These are phyloP conservation scores for Pelochelys cantorii DNA, from an alignment of 2,797 vertebrate species.

Conservation along the genomic window DNA sequence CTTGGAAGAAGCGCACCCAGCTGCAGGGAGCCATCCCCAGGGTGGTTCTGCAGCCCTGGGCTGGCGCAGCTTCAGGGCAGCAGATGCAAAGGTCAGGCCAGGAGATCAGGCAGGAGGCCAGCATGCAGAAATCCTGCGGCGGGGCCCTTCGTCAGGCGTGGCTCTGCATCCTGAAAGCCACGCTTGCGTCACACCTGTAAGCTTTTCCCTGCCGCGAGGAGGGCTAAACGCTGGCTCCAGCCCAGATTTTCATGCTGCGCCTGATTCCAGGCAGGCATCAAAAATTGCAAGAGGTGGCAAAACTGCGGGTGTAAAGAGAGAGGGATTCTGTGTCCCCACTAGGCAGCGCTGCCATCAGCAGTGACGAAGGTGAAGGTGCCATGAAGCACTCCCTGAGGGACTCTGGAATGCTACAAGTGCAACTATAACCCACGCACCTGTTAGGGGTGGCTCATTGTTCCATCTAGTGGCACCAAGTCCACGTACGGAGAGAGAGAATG, in stretches of 20 bases:
- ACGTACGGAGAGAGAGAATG: too few relatives aligned
- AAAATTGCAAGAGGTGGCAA: accelerated
- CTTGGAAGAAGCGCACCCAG: too few relatives aligned
- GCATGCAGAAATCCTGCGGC: not conserved
- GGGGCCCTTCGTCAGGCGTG: not conserved
- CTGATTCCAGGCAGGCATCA: not conserved
- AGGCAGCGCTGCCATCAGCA: not conserved
- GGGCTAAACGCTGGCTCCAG: not conserved
- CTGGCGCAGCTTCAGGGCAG: not conserved
- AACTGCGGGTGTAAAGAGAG: not conserved
- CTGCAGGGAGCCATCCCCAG: not conserved
- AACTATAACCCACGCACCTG: not conserved
- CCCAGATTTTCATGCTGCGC: not conserved
- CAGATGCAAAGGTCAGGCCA: not conserved
- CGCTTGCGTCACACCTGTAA: not conserved
- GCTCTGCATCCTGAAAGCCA: too few relatives aligned
- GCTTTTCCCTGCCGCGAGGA: not conserved
- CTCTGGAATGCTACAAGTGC: not conserved
- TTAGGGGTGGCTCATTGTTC: too few relatives aligned
- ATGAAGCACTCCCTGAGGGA: not conserved
- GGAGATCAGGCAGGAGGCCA: not conserved
- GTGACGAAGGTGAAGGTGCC: not conserved
- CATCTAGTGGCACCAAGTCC: too few relatives aligned
- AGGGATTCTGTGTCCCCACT: not conserved
- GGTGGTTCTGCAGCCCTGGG: not conserved